Conservation (phyloP, 1,140 invertebrate species). For the Druon quercuslanigerum region DNA sequence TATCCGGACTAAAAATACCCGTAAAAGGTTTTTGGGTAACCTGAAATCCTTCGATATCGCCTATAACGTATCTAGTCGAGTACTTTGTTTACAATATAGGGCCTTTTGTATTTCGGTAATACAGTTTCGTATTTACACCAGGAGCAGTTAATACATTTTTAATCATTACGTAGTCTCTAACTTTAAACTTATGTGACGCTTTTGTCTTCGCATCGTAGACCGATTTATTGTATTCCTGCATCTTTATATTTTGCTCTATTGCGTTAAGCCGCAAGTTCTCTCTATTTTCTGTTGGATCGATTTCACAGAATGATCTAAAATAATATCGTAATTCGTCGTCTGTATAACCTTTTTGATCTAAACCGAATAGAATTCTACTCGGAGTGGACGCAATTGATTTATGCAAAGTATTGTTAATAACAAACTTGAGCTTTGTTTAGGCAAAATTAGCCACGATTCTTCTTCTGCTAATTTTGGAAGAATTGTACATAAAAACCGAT, state of each 20-base stretch:
- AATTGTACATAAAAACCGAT: constrained; percentile 46
- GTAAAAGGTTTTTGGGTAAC: constrained; percentile 36
- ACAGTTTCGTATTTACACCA: constrained; percentile 38
- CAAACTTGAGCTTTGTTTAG: constrained; percentile 40
- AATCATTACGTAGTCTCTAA: too few relatives aligned
- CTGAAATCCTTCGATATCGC: constrained; percentile 45
- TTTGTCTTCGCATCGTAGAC: too few relatives aligned
- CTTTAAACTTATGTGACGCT: too few relatives aligned
- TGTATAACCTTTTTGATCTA: too few relatives aligned
- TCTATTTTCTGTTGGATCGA: too few relatives aligned
- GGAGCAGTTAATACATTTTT: too few relatives aligned
- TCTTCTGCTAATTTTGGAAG: constrained; percentile 32
- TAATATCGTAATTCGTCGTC: too few relatives aligned
- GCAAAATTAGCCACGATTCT: constrained; percentile 38
- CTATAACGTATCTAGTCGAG: constrained; percentile 46
- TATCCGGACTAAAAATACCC: constrained; percentile 33
- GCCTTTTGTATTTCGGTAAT: constrained; percentile 47
- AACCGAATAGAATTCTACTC: too few relatives aligned
- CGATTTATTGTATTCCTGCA: too few relatives aligned
- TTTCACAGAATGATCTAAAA: too few relatives aligned
- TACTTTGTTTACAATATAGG: constrained; percentile 44
- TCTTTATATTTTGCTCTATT: too few relatives aligned
- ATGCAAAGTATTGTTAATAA: constrained; percentile 43
- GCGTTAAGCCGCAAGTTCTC: too few relatives aligned
- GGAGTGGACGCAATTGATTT: neutral